phyloP scores from a whole-genome alignment of 2,113 vertebrate species.

The Megaceryle torquata region DNA sequence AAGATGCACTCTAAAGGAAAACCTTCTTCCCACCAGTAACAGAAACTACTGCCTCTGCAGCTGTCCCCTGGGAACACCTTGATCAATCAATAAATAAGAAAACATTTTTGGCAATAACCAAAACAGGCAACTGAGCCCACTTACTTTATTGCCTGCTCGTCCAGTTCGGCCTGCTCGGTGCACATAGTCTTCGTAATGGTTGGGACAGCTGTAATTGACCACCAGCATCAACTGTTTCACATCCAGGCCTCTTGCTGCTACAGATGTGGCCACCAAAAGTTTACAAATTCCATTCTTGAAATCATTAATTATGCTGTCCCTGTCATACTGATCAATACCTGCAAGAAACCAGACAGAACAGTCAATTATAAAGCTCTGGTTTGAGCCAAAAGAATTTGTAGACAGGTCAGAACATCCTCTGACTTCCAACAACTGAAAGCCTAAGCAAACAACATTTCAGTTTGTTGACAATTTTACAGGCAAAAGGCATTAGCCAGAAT shows the following conservation, averaged over 20 bases:
- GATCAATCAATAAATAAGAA: not conserved
- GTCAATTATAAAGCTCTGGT: not conserved
- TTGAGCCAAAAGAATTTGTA: not conserved
- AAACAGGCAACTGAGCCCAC: not conserved
- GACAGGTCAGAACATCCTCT: not conserved
- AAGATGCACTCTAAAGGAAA: not conserved
- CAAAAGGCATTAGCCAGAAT: not conserved
- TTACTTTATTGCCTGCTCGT: constrained; percentile 94
- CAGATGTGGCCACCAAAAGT: constrained; percentile 95
- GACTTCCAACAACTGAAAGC: not conserved
- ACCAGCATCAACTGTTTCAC: constrained; percentile 97
- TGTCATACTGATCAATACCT: constrained; percentile 98
- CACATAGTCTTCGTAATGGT: constrained; percentile 98
- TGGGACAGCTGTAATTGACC: constrained; percentile 95
- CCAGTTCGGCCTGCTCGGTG: constrained; percentile 95
- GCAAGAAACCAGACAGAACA: not conserved
- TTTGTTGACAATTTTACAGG: not conserved
- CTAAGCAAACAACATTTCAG: not conserved
- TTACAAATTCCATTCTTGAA: constrained; percentile 96
- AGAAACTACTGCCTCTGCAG: not conserved
- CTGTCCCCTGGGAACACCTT: not conserved
- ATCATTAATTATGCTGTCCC: constrained; percentile 98
- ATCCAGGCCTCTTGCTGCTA: constrained; percentile 93
- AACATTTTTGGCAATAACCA: not conserved
- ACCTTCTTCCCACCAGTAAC: not conserved